phyloP scores from a whole-genome alignment of 2,888 invertebrate species.

The Eupeodes latifasciatus region DNA sequence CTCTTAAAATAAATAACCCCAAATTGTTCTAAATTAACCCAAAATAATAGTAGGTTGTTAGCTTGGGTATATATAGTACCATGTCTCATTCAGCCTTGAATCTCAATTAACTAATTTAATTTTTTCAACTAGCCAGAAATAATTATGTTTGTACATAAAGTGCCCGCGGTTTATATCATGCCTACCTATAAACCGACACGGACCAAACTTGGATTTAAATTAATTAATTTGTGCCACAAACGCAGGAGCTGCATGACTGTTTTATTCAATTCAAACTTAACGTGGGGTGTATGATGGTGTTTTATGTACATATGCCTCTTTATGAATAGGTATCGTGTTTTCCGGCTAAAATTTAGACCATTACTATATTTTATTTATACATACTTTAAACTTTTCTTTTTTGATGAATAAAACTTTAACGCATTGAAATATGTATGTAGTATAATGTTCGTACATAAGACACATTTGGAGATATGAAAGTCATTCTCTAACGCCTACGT shows the following conservation, averaged over 20 bases:
- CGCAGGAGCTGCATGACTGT: conserved; percentile 25
- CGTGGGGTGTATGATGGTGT: conserved; percentile 24
- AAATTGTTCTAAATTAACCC: neutral
- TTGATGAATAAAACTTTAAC: conserved; percentile 2
- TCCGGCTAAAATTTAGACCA: neutral
- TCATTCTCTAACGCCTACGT: conserved; percentile 61
- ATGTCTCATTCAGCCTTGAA: conserved; percentile 39
- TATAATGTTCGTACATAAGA: conserved; percentile 16
- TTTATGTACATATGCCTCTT: neutral
- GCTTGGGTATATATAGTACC: neutral
- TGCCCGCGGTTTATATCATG: neutral
- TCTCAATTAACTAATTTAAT: conserved; percentile 54
- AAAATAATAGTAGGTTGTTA: neutral
- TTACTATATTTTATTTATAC: too few species aligned
- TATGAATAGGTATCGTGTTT: neutral
- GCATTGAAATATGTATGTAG: neutral
- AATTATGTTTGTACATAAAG: conserved; percentile 16
- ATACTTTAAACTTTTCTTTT: neutral
- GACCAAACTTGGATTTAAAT: conserved; percentile 39
- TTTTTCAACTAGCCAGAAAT: conserved; percentile 23
- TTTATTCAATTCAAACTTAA: neutral
- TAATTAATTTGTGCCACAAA: conserved; percentile 62
- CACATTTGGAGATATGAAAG: conserved; percentile 29
- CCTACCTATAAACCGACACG: neutral
- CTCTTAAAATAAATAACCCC: neutral